Evolutionary conservation across 2,797 vertebrate species (phyloP), one percentile per base, ranked within the genome.

Genomic region (Macropodus opercularis): DNA sequence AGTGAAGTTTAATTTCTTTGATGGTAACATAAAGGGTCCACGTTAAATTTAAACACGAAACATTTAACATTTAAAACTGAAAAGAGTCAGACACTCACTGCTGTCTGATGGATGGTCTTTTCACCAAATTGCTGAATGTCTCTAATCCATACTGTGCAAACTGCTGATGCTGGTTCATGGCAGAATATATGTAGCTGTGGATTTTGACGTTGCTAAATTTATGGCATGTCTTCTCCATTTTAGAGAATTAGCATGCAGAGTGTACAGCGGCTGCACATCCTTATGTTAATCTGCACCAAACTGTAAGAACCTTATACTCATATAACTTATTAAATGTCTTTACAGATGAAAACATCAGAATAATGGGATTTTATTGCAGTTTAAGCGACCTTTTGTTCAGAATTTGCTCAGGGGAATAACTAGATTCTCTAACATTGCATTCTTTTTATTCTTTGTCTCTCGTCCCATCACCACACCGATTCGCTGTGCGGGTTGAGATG

Each of bases 101-200:
- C 46, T 49, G 22, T 64, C 42, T 58, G 58, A 54, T 64, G 17
- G 27, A 68, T 54, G 35, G 26, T 27, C 46, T 59, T 64, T 70
- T 66, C 38, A 63, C 26, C 49, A 57, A 59, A 69, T 61, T 56
- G 74, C 58, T 78, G 44, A 80, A 79, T 79, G 76, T 72, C 81
- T 71, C 83, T 83, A 53, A 77, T 80, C 48, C 48, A 41, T 55
- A 47, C 48, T 48, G 53, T 39, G 42, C 41, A 59, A 32, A 74
- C 21, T 69, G 38, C 62, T 78, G 69, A 74, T 61, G 38, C 39
- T 40, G 60, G 35, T 80, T 73, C 62, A 69, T 73, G 40, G 48
- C 60, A 52, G 22, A 12, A 39, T 44, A 18, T 55, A 77, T 68
- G 59, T 24, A 55, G 36, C 24, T 31, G 32, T 48, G n/a, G 53